A percentile compares a stretch with the other conserved stretches of the same genome.
Evolutionary conservation across 35 echinoderm and acorn worm genomes (phyloP).

Genomic region (Diadema setosum): DNA sequence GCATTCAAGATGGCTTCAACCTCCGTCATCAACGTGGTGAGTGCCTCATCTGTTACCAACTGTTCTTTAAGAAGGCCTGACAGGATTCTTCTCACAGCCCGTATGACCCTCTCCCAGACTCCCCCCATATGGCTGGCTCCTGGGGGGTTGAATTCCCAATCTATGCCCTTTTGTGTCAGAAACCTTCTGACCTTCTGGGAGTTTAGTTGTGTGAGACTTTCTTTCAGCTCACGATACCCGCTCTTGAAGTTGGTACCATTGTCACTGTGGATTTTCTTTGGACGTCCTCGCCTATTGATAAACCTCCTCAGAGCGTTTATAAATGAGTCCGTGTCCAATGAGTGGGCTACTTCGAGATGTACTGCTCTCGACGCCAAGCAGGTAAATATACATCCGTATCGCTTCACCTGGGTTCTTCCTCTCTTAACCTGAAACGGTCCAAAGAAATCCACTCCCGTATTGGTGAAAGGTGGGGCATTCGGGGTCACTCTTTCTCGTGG

Average conservation of each 20-base stretch:
- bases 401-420: slow-evolving; percentile 37
- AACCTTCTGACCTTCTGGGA: background rate
- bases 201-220: background rate
- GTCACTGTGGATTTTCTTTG: no score
- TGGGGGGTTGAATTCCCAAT: slow-evolving; percentile 67
- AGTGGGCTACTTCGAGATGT: slow-evolving; percentile 52
- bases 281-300: slow-evolving; percentile 17
- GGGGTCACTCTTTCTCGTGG: no score
- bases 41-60: slow-evolving; percentile 5
- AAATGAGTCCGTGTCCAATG: slow-evolving; percentile 57
- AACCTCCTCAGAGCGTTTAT: slow-evolving; percentile 59
- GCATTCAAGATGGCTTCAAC: slow-evolving; percentile 47
- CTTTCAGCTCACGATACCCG: background rate
- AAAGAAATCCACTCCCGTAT: slow-evolving; percentile 63
- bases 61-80: slow-evolving; percentile 21
- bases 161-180: slow-evolving; percentile 2
- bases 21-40: slow-evolving; percentile 49
- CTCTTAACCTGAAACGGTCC: slow-evolving; percentile 55
- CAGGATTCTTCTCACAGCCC: slow-evolving; percentile 26
- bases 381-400: slow-evolving; percentile 69
- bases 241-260: background rate
- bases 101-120: no score
- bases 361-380: slow-evolving; percentile 52
- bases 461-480: slow-evolving; percentile 43
- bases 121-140: background rate